These are phyloP conservation scores for Heterochromis multidens DNA, from an alignment of 2,113 vertebrate species.

Conservation along the genomic window DNA sequence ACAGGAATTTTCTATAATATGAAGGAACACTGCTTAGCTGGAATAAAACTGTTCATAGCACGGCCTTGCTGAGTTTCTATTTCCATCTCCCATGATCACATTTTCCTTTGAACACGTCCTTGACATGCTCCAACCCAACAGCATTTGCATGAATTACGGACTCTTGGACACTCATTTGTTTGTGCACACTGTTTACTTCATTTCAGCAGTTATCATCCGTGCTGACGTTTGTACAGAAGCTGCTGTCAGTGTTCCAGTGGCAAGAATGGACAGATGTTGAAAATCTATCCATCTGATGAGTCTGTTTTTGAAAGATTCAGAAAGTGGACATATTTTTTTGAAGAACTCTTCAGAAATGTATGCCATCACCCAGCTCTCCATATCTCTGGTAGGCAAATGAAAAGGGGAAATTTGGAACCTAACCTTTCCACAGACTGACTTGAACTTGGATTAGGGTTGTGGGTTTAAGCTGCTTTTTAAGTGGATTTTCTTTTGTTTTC, in stretches of 20 bases:
- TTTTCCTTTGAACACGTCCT: background rate
- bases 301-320: background rate
- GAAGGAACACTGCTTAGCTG: background rate
- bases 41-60: background rate
- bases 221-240: background rate
- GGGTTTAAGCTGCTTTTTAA: background rate
- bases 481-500: background rate
- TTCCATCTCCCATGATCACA: background rate
- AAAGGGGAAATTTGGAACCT: background rate
- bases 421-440: background rate
- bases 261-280: background rate
- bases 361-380: background rate
- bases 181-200: background rate
- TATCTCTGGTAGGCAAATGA: background rate
- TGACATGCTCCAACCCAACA: background rate
- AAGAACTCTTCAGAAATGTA: background rate
- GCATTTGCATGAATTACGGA: constrained; percentile 40
- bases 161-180: background rate
- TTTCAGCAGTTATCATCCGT: background rate
- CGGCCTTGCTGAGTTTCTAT: background rate
- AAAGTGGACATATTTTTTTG: background rate
- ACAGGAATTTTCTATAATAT: background rate
- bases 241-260: background rate
- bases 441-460: background rate
- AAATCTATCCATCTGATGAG: background rate